A percentile compares a stretch with the other conserved stretches of the same genome.
Conservation (phyloP, 2,113 vertebrate species). For the Zosterops hypoxanthus region DNA sequence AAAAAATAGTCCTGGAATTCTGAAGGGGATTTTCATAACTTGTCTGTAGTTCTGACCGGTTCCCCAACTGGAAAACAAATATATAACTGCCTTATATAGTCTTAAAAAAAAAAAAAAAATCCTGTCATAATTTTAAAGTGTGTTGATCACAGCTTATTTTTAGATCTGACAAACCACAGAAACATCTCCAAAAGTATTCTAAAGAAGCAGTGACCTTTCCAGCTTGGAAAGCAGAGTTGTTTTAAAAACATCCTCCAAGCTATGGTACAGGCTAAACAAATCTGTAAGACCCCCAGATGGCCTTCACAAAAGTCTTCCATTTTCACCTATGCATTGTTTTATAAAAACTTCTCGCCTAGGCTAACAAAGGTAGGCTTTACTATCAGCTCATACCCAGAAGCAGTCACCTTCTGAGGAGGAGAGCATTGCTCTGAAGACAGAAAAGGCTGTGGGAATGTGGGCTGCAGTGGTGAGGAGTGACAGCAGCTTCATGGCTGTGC, state of each 20-base stretch:
- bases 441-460: accelerated
- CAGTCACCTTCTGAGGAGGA: not conserved
- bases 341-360: not conserved
- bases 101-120: not conserved
- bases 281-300: accelerated
- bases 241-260: not conserved
- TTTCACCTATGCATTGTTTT: not conserved
- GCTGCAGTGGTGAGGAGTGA: accelerated
- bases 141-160: constrained; percentile 46
- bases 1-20: not conserved
- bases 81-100: not conserved
- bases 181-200: constrained; percentile 51
- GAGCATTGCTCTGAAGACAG: not conserved
- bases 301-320: not conserved
- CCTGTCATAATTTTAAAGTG: constrained; percentile 1
- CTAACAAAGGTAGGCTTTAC: not conserved
- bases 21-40: not conserved
- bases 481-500: not conserved
- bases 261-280: not conserved
- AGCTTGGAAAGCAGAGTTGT: not conserved
- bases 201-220: constrained; percentile 33
- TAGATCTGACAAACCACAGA: constrained; percentile 50
- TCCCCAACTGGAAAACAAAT: not conserved
- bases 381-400: not conserved
- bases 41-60: not conserved